Conservation (phyloP, 2,797 vertebrate species). For the Chaetophractus vellerosus region DNA sequence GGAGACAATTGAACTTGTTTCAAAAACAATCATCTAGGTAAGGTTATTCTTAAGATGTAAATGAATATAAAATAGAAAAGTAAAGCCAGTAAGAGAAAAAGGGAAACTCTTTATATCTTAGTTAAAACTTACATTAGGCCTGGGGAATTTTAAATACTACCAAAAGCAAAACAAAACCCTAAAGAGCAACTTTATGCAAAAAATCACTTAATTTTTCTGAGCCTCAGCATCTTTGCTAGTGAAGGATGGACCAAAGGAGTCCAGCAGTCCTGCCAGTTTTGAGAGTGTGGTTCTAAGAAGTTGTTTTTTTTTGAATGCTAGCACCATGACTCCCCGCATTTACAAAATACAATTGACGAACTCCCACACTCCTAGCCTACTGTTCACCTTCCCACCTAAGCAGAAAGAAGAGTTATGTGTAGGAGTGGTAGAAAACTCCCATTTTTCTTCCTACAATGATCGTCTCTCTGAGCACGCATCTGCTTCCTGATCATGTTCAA, state of each 20-base stretch:
- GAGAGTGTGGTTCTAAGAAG: neutral
- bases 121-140: neutral
- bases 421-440: slow-evolving; percentile 1
- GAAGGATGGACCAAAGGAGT: neutral
- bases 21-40: neutral
- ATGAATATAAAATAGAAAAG: slow-evolving; percentile 27
- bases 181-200: neutral
- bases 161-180: neutral
- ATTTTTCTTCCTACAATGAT: neutral
- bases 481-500: neutral
- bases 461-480: neutral
- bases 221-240: neutral
- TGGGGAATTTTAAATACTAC: neutral
- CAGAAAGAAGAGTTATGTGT: neutral
- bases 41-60: slow-evolving; percentile 35
- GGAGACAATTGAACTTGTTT: neutral
- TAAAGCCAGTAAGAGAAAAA: slow-evolving; percentile 43
- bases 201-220: neutral
- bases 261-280: neutral
- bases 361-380: neutral
- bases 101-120: neutral
- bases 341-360: neutral
- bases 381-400: no score
- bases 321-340: neutral
- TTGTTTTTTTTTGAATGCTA: neutral